Base-by-base conservation (phyloP, 1,140 invertebrate species). In the Diploscapter pachys region DNA sequence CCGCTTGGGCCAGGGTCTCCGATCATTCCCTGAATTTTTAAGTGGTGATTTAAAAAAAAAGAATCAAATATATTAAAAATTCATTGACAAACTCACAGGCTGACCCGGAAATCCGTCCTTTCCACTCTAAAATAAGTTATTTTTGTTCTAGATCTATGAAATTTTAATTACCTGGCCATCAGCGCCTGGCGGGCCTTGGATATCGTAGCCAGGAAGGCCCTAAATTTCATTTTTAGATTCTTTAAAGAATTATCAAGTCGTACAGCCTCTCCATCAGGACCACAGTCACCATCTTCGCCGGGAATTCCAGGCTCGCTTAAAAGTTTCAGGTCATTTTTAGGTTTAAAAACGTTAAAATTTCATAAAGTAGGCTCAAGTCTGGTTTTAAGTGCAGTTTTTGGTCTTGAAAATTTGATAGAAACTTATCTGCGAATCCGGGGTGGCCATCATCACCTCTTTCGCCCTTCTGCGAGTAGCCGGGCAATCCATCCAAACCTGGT, bases 361-460 rank as follows among this genome's bases (percentile, higher is more conserved):
- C 31, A 31, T 31, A 31, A 31, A 31, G 31, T 31, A 31, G 31
- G 31, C 31, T 31, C 31, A 31, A 31, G 31, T 31, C 31, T 31
- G 31, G 31, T 31, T 31, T 31, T 31, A 31, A 31, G 31, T 31
- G 31, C 31, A 31, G 31, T 31, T 31, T 31, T 31, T 31, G 31
- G 31, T 31, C 31, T 31, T 31, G 31, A 31, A 31, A 31, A 31
- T 31, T 31, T 31, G 31, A 31, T 31, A 31, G 31, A 31, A 31
- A 31, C 31, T 31, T 31, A 31, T 79, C 79, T 54, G 75, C 65
- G 63, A 69, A 75, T 64, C 79, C 79, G 13, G 75, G 72, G 49
- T 80, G 69, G 49, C 81, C 81, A 65, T 85, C 83, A 9, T 85
- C 82, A 63, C 83, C 83, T 6, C 84, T 64, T n/a, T 81, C 80